Conservation (phyloP, 1,140 invertebrate species). For the Eueides isabella region DNA sequence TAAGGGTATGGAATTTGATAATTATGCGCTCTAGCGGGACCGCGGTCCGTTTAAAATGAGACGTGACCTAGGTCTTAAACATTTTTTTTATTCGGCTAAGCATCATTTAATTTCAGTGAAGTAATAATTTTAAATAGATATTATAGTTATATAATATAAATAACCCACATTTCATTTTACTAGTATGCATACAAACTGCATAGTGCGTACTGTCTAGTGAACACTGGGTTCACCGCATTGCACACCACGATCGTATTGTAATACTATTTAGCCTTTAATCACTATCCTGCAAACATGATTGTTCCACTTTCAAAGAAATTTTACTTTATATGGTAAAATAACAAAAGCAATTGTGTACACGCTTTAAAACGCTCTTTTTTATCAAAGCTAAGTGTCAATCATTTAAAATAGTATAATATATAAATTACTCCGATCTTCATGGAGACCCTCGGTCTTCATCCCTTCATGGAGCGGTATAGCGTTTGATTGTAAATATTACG, state of each 20-base stretch:
- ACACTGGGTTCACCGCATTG: no score
- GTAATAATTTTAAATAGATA: not conserved
- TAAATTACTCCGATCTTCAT: not conserved
- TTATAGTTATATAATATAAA: not conserved
- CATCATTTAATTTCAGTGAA: not conserved
- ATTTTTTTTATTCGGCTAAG: not conserved
- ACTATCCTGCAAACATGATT: not conserved
- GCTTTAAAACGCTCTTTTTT: not conserved
- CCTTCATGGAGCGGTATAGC: no score
- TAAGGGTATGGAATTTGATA: conserved; percentile 50
- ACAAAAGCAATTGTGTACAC: not conserved
- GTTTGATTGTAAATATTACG: no score
- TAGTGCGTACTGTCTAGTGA: no score
- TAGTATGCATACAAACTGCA: no score
- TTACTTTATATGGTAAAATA: not conserved
- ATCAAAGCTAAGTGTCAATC: not conserved
- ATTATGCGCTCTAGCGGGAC: conserved; percentile 58
- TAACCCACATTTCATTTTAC: no score
- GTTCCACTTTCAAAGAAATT: not conserved
- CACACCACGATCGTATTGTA: not conserved
- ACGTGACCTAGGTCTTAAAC: conserved; percentile 29
- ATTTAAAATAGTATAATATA: not conserved
- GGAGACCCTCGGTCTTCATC: no score
- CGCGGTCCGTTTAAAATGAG: conserved; percentile 30
- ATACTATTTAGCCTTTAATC: not conserved